Conservation (phyloP, 2,797 vertebrate genomes). For the Luscinia luscinia region DNA sequence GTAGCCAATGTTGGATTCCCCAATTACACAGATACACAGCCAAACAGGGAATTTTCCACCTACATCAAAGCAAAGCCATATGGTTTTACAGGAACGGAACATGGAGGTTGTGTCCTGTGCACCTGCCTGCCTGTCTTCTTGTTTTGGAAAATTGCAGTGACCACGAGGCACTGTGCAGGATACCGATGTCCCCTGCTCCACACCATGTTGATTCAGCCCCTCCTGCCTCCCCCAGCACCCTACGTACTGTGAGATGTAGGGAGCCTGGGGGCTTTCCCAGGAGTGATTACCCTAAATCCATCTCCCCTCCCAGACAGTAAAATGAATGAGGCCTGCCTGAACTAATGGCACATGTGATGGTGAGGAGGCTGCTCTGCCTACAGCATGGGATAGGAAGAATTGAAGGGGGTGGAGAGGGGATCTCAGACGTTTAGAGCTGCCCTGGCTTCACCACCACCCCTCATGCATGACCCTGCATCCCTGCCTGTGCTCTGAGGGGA, state of each 20-base stretch:
- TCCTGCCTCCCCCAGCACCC: background rate
- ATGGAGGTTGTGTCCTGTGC: background rate
- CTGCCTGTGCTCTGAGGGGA: background rate
- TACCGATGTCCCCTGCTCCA: background rate
- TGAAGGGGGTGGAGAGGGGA: background rate
- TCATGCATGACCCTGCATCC: background rate
- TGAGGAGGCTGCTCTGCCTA: background rate
- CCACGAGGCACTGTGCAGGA: background rate
- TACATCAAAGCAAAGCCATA: slow-evolving; percentile 27
- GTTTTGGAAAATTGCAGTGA: slow-evolving; percentile 24
- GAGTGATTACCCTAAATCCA: background rate
- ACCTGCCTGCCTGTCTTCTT: background rate
- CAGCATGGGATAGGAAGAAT: background rate
- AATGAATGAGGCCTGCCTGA: background rate
- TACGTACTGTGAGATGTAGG: accelerated
- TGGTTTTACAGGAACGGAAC: background rate
- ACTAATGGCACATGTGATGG: background rate
- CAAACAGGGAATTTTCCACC: slow-evolving; percentile 65
- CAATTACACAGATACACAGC: background rate
- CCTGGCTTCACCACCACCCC: background rate
- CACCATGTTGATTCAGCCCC: background rate
- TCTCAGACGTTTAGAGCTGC: background rate
- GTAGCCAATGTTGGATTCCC: background rate
- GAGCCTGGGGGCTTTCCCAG: background rate
- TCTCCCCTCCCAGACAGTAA: background rate